A percentile compares a stretch with the other conserved stretches of the same genome.
Evolutionary conservation across 1,140 invertebrate species (phyloP).

Genomic region (Epicauta chinensis): DNA sequence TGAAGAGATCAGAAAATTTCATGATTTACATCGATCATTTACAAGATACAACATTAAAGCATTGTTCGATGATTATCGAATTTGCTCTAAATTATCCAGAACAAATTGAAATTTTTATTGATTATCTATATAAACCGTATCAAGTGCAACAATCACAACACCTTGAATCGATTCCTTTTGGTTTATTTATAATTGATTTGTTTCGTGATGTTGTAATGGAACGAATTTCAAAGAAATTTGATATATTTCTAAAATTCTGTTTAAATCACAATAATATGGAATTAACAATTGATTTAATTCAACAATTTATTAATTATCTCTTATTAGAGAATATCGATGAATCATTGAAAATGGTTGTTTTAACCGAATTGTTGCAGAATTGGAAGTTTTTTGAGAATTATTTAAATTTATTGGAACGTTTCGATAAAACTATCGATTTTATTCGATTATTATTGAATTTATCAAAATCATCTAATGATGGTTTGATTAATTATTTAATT

Average conservation of each 20-base stretch:
- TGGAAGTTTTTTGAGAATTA: no score
- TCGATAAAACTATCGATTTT: no score
- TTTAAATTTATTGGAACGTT: no score
- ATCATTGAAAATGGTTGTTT: no score
- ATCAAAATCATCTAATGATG: no score
- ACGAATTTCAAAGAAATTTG: conserved; percentile 19
- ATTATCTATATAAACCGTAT: conserved; percentile 13
- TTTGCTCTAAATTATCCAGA: conserved; percentile 18
- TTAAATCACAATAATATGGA: conserved; percentile 5
- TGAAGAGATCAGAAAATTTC: background rate
- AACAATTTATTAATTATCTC: background rate
- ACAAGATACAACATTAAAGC: conserved; percentile 17
- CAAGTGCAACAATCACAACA: conserved; percentile 16
- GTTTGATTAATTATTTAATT: no score
- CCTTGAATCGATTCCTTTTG: conserved; percentile 8
- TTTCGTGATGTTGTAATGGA: conserved; percentile 18
- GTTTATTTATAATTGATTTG: conserved; percentile 19
- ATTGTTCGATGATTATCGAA: conserved; percentile 17
- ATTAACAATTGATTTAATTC: conserved; percentile 3
- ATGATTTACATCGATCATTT: conserved; percentile 6
- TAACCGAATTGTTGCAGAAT: no score
- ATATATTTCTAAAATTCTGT: conserved; percentile 11
- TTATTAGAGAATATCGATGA: no score
- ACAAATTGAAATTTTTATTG: conserved; percentile 16
- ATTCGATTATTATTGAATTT: no score